phyloP scores from a whole-genome alignment of 1,140 invertebrate species.

The Campoletis sonorensis region DNA sequence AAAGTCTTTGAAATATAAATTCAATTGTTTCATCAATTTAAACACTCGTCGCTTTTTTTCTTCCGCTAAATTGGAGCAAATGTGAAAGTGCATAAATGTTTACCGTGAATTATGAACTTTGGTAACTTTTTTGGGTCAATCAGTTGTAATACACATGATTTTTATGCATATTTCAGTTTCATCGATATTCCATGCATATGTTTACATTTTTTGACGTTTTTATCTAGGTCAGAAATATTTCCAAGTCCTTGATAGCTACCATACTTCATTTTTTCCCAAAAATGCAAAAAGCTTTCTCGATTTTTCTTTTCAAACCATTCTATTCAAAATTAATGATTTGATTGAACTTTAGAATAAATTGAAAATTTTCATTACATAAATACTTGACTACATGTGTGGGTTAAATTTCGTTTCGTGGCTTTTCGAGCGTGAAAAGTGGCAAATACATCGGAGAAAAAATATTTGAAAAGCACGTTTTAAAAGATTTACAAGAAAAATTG shows the following conservation, averaged over 20 bases:
- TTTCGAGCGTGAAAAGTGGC: background rate
- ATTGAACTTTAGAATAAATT: no score
- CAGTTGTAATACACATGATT: background rate
- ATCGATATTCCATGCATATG: background rate
- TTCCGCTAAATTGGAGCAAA: background rate
- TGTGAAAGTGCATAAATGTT: slow-evolving; percentile 10
- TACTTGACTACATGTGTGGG: background rate
- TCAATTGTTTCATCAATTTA: no score
- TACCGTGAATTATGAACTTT: background rate
- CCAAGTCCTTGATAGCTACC: no score
- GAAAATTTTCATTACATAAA: no score
- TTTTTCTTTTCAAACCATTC: no score
- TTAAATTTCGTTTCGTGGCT: background rate
- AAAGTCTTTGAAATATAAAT: no score
- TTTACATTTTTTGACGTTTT: background rate
- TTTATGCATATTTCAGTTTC: background rate
- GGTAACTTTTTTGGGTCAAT: slow-evolving; percentile 10
- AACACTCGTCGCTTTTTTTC: background rate
- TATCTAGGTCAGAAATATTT: background rate
- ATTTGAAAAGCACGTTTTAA: background rate
- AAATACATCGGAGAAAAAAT: background rate
- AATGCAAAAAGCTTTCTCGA: no score
- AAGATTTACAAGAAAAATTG: background rate
- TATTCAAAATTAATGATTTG: no score
- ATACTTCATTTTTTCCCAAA: no score